A percentile compares a stretch with the other conserved stretches of the same genome.
Evolutionary conservation across 2,113 vertebrate species (phyloP).

Genomic region (Colinus virginianus): DNA sequence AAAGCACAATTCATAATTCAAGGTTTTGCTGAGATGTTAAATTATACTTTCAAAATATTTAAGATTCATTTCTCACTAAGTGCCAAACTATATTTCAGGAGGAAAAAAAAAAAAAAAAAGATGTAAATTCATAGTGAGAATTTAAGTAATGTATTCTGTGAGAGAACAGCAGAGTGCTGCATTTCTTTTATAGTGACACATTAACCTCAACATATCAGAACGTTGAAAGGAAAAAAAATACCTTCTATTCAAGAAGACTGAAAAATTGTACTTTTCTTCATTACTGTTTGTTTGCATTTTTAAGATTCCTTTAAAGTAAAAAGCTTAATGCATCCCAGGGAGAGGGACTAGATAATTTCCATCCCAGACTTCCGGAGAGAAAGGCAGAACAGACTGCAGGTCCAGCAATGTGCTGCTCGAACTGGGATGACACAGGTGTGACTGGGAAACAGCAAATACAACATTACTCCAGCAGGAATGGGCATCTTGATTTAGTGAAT

Average conservation of each 20-base stretch:
- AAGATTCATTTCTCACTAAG: constrained; percentile 65
- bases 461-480: not conserved
- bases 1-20: constrained; percentile 24
- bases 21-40: constrained; percentile 41
- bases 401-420: not conserved
- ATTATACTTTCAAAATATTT: constrained; percentile 74
- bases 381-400: constrained; percentile 6
- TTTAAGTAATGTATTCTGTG: constrained; percentile 66
- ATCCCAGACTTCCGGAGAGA: constrained; percentile 12
- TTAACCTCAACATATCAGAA: constrained; percentile 58
- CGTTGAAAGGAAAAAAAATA: constrained; percentile 47
- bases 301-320: constrained; percentile 36
- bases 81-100: constrained; percentile 55
- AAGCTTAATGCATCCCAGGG: not conserved
- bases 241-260: constrained; percentile 15
- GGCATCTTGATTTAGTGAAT: not conserved
- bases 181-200: constrained; percentile 67
- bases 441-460: not conserved
- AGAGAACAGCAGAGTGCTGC: constrained; percentile 54
- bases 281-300: constrained; percentile 55
- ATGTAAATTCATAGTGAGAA: constrained; percentile 61
- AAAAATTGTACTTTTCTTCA: constrained; percentile 11
- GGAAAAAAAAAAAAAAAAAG: not conserved
- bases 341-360: not conserved
- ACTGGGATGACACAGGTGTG: accelerated